Base-by-base conservation (phyloP, 2,888 invertebrate genomes). In the Andricus quercusramuli region DNA sequence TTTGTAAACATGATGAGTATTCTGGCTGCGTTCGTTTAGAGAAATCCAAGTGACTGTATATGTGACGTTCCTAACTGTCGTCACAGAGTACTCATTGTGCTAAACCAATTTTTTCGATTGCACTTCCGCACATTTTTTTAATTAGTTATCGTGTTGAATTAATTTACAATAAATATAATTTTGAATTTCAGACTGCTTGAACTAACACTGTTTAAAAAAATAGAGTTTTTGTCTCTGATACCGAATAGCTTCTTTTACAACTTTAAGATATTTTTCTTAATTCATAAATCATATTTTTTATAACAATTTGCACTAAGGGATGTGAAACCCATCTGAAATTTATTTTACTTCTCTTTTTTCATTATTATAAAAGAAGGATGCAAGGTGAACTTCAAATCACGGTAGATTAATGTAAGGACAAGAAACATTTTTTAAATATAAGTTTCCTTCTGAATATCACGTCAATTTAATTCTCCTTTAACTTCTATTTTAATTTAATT, bases 1-100 rank as follows among this genome's bases (percentile, higher is more conserved):
- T 67, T 67, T 37, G 41, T 41, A 67, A 67, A n/a, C 32, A 56
- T 56, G n/a, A 74, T 74, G n/a, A 74, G 74, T 74, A 74, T 74
- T 20, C 74, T 56, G 13, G n/a, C 56, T 59, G 74, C 74, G 56
- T 74, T 56, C 22, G 5, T 41, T n/a, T 41, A 67, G 41, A 67
- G 67, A 67, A 67, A 67, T 67, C 41, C 41, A 67, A 41, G 41
- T 67, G 67, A 67, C 41, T 37, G n/a, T 5, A 64, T 5, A 64
- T 5, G 29, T 64, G 64, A 64, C 64, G 25, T 25, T 64, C 64
- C 29, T 59, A 59, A 15, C 59, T 64, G 29, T 59, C 32, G 32
- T 32, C 29, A 74, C 32, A 56, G 20, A 59, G n/a, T 32, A 74
- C 59, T 29, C 56, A 51, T 74, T 11, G 22, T 37, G 32, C 32